Evolutionary conservation across 2,888 invertebrate species (phyloP).

Genomic region (Onchidella celtica): DNA sequence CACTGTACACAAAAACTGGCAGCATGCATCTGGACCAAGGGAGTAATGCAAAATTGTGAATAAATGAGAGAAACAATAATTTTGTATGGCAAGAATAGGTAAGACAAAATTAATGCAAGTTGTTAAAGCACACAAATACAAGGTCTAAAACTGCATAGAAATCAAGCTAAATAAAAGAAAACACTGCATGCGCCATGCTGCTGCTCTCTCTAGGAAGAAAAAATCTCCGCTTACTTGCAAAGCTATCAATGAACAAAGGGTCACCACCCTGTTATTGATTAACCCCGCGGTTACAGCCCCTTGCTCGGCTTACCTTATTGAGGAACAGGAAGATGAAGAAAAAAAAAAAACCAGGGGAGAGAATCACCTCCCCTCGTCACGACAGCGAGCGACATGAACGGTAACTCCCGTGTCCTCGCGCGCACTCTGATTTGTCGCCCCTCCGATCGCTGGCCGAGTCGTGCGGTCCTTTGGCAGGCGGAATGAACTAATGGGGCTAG

Average conservation of each 20-base stretch:
- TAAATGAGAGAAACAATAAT: too few species aligned
- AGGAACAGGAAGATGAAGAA: neutral
- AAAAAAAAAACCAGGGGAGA: too few species aligned
- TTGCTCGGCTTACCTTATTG: neutral
- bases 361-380: neutral
- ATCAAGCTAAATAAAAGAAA: too few species aligned
- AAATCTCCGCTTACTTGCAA: neutral
- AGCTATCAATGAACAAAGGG: constrained; percentile 1
- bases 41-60: too few species aligned
- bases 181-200: too few species aligned
- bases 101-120: too few species aligned
- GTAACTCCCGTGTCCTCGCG: constrained; percentile 36
- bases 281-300: constrained; percentile 3
- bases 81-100: too few species aligned
- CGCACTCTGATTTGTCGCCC: constrained; percentile 35
- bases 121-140: too few species aligned
- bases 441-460: neutral
- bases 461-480: neutral
- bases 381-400: neutral
- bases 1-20: too few species aligned
- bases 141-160: too few species aligned
- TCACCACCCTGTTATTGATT: neutral
- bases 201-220: neutral
- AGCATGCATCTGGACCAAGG: too few species aligned
- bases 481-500: neutral